Percentiles rank a stretch among this genome's conserved stretches.
Conservation (phyloP, 1,140 invertebrate genomes). For the Neocloeon triangulifer region DNA sequence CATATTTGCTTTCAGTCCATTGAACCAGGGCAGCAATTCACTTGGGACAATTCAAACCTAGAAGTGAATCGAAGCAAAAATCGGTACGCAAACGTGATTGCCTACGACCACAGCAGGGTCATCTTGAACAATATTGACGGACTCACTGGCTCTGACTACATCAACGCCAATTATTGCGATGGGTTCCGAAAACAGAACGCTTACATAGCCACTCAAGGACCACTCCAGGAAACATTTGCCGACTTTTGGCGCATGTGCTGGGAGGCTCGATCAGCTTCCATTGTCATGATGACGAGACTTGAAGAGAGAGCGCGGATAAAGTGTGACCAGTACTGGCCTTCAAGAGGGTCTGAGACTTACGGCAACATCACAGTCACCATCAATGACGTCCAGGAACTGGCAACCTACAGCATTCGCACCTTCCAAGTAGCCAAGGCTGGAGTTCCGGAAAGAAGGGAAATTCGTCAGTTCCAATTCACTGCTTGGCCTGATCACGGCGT, state of each 20-base stretch:
- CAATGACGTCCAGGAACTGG: constrained; percentile 82
- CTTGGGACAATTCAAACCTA: constrained; percentile 97
- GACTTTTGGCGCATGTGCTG: constrained; percentile 99
- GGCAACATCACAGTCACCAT: constrained; percentile 83
- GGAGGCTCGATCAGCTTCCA: constrained; percentile 80
- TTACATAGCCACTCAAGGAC: constrained; percentile 95
- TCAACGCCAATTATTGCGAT: constrained; percentile 97
- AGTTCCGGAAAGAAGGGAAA: neutral
- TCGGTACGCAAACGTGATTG: constrained; percentile 98
- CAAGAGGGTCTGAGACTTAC: constrained; percentile 69
- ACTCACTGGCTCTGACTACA: constrained; percentile 94
- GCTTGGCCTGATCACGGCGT: constrained; percentile 99
- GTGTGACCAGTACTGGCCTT: constrained; percentile 96
- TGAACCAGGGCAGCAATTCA: constrained; percentile 97
- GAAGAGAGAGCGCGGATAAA: constrained; percentile 89
- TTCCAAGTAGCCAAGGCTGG: constrained; percentile 58
- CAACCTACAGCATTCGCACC: constrained; percentile 92
- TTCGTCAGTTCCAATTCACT: constrained; percentile 84
- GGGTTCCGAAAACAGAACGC: constrained; percentile 89
- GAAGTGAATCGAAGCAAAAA: constrained; percentile 98
- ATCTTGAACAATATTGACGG: constrained; percentile 48
- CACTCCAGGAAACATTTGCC: constrained; percentile 84
- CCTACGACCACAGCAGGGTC: constrained; percentile 98
- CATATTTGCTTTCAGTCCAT: constrained; percentile 39
- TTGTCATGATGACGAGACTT: constrained; percentile 96